Evolutionary conservation across 2,888 invertebrate species (phyloP), one percentile per base, ranked within the genome.

Genomic region (Argyresthia goedartella): DNA sequence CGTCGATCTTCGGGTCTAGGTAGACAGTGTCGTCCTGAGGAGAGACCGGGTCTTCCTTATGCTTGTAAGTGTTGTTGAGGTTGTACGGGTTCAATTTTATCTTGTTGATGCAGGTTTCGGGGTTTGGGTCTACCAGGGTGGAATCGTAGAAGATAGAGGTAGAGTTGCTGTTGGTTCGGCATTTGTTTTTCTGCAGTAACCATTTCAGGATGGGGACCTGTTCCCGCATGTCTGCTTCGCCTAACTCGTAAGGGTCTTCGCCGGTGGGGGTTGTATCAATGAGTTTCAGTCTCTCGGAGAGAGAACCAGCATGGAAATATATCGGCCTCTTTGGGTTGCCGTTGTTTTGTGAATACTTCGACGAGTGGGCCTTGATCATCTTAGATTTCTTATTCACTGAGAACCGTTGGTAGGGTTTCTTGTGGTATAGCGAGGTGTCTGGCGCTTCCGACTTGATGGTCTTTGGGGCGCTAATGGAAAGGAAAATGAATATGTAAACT

Each of bases 191-290:
- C 54, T 79, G 81, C 13, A 85, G 61, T 77, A 82, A 81, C 4
- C 85, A 63, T 56, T 81, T 81, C 1, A 84, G 84, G n/a, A 85
- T 85, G 0, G 85, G 85, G 1, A 85, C 84, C 52, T 85, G 84
- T 51, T 84, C 85, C 36, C 82, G 64, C 75, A 85, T 75, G 45
- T 85, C 85, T 0, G 84, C 84, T 54, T 85, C 85, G 1, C 85
- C 82, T 1, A 84, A 59, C 57, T 82, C 82, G 56, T 85, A 85
- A 0, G 85, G 85, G 49, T 85, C 85, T 55, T 81, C 81, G 0
- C 85, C 85, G 1, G 81, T 81, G 0, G 84, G 84, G 1, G 82
- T 84, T 0, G 84, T 79, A 49, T 85, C 85, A 10, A 85, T 84
- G 7, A 85, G 61, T 55, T 73, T 74, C 7, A 85, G 64, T 53